A percentile compares a stretch with the other conserved stretches of the same genome.
phyloP scores from a whole-genome alignment of 35 echinoderm and acorn worm species.

The Heliocidaris erythrogramma region DNA sequence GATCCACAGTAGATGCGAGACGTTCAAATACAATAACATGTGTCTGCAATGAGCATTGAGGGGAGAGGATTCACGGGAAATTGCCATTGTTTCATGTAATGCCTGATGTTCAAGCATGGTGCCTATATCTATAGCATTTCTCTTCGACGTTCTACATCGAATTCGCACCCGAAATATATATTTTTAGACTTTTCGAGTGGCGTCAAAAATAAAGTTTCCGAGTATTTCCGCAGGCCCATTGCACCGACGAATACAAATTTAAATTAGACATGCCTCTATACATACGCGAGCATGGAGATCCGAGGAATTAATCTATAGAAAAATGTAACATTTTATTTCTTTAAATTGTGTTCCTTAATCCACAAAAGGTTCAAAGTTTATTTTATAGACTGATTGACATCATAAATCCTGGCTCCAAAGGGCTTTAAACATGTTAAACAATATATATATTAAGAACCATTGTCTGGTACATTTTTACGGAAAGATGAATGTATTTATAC shows the following conservation, averaged over 20 bases:
- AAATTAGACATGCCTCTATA: too few relatives aligned
- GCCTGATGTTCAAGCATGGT: neutral
- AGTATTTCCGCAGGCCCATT: neutral
- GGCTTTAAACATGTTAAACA: too few relatives aligned
- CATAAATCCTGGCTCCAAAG: too few relatives aligned
- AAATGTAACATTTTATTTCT: too few relatives aligned
- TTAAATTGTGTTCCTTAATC: too few relatives aligned
- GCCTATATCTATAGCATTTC: neutral
- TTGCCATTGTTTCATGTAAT: neutral
- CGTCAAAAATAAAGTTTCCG: neutral
- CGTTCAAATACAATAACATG: slow-evolving; percentile 9
- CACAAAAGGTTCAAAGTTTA: too few relatives aligned
- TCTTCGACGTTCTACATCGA: neutral
- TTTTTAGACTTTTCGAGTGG: neutral
- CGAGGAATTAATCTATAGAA: too few relatives aligned
- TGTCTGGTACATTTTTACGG: too few relatives aligned
- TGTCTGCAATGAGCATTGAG: neutral
- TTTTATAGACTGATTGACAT: too few relatives aligned
- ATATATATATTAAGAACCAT: too few relatives aligned
- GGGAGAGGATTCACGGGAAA: neutral
- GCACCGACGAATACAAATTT: neutral
- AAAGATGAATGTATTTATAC: too few relatives aligned
- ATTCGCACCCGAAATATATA: neutral
- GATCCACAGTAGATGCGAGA: neutral
- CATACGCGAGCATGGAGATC: too few relatives aligned